A percentile compares a stretch with the other conserved stretches of the same genome.
Evolutionary conservation across 2,797 vertebrate species (phyloP).

Genomic region (Helostoma temminkii): DNA sequence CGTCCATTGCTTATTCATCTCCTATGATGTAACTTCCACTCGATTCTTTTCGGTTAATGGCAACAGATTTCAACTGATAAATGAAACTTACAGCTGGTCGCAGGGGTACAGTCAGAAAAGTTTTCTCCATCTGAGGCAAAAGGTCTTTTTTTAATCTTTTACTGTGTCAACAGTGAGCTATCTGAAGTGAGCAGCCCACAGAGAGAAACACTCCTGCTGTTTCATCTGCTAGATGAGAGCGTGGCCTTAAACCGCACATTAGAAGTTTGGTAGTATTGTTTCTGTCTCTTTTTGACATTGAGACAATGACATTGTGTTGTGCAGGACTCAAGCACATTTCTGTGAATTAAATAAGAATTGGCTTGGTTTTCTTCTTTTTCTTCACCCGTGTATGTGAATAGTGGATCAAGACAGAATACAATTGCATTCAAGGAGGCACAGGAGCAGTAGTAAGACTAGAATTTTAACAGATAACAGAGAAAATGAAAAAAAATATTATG

Average conservation of each 20-base stretch:
- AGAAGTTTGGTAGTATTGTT: conserved; percentile 1
- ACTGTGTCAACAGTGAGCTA: conserved; percentile 33
- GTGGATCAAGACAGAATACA: no score
- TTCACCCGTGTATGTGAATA: no score
- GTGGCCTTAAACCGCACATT: conserved; percentile 20
- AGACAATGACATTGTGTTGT: neutral
- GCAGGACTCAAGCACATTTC: neutral
- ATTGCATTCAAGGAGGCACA: no score
- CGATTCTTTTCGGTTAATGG: neutral
- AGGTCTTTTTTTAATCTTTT: conserved; percentile 50
- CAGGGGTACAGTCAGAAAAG: conserved; percentile 5
- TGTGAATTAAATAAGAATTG: no score
- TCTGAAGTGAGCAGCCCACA: conserved; percentile 34
- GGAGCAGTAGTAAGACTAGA: no score
- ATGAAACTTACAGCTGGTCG: neutral
- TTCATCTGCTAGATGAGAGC: conserved; percentile 29
- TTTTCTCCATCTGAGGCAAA: conserved; percentile 33
- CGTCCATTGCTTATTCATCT: conserved; percentile 18
- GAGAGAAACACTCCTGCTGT: conserved; percentile 31
- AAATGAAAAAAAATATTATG: neutral
- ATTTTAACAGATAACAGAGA: no score
- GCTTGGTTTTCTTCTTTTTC: no score
- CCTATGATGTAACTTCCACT: conserved; percentile 11
- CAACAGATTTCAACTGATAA: neutral
- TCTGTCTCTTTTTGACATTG: neutral